Conservation (phyloP, 2,888 invertebrate species). For the Masnerella sp. region DNA sequence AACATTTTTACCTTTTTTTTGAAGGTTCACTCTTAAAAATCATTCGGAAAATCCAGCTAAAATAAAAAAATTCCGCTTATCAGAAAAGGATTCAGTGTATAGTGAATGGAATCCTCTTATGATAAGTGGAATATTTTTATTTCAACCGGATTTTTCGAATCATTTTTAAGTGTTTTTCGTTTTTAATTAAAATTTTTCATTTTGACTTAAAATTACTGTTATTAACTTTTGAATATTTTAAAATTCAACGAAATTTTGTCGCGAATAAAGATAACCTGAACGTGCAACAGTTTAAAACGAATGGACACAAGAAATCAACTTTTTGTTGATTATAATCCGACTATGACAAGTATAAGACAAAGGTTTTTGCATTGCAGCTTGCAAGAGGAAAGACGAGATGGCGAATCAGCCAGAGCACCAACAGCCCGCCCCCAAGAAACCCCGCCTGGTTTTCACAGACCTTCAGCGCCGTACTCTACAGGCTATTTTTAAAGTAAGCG, state of each 20-base stretch:
- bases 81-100: no score
- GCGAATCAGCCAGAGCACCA: constrained; percentile 86
- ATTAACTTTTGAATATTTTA: no score
- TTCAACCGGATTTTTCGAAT: no score
- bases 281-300: neutral
- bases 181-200: no score
- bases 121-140: no score
- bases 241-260: constrained; percentile 1
- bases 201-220: no score
- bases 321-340: constrained; percentile 36
- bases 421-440: constrained; percentile 97
- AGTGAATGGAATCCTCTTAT: no score
- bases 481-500: constrained; percentile 98
- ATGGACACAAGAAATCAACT: neutral
- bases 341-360: constrained; percentile 44
- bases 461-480: constrained; percentile 99
- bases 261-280: constrained; percentile 7
- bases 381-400: constrained; percentile 97
- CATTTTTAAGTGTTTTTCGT: no score
- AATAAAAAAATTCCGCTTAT: no score
- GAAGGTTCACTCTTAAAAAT: no score
- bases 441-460: constrained; percentile 99
- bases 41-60: no score
- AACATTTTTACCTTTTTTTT: no score
- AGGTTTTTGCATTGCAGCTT: constrained; percentile 81